A percentile compares a stretch with the other conserved stretches of the same genome.
These are phyloP conservation scores for Lanius ludovicianus DNA, from an alignment of 2,113 vertebrate species.

Conservation along the genomic window DNA sequence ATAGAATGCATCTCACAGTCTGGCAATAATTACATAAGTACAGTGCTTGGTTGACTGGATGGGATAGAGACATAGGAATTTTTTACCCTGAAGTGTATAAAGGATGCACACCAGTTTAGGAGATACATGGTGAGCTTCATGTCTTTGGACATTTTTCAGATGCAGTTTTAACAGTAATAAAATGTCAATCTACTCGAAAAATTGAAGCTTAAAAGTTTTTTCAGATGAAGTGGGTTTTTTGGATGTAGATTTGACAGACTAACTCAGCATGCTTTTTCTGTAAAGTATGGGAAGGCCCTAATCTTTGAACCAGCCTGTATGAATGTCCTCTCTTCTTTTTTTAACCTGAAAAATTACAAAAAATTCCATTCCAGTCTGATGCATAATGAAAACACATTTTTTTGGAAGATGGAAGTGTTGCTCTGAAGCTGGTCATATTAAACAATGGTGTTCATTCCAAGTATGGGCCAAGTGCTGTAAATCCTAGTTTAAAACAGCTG, in stretches of 20 bases:
- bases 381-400: neutral
- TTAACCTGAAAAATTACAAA: neutral
- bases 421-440: neutral
- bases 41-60: constrained; percentile 46
- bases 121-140: constrained; percentile 49
- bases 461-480: neutral
- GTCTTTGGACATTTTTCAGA: constrained; percentile 55
- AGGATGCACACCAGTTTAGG: constrained; percentile 58
- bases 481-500: constrained; percentile 4
- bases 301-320: neutral
- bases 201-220: neutral
- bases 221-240: neutral
- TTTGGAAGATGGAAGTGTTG: neutral
- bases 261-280: neutral
- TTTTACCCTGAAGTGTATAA: constrained; percentile 55
- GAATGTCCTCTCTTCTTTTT: neutral
- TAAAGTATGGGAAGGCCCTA: neutral
- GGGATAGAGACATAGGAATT: constrained; percentile 30
- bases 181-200: neutral
- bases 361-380: neutral
- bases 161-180: constrained; percentile 18
- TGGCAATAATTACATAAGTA: constrained; percentile 58
- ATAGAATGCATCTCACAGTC: constrained; percentile 61
- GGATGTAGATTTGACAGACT: neutral
- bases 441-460: neutral